Conservation (phyloP, 2,113 vertebrate genomes). For the Passer montanus region DNA sequence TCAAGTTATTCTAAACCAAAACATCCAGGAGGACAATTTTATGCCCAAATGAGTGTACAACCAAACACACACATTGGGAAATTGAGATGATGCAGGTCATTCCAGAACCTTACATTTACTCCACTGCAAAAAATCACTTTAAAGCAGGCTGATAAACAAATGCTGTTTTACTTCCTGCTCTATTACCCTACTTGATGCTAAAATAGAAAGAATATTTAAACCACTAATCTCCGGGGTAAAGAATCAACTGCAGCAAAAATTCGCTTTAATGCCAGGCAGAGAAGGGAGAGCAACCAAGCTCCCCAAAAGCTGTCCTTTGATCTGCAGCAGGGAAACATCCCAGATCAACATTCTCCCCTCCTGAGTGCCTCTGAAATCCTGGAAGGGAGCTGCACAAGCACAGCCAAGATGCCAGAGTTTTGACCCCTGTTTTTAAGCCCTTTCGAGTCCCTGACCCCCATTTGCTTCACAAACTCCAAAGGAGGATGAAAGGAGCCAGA, state of each 20-base stretch:
- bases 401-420: neutral
- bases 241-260: neutral
- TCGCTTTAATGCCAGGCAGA: neutral
- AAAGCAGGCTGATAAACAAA: conserved; percentile 1
- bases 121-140: neutral
- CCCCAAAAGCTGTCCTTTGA: conserved; percentile 11
- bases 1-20: neutral
- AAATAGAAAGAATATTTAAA: neutral
- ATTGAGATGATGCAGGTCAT: neutral
- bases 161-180: neutral
- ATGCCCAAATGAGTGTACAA: neutral
- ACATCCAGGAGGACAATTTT: neutral
- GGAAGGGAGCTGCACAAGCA: neutral
- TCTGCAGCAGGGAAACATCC: neutral
- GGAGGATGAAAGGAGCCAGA: neutral
- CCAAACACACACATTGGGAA: neutral
- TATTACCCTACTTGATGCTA: neutral
- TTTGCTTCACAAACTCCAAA: neutral
- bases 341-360: neutral
- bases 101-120: neutral
- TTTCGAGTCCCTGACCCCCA: neutral
- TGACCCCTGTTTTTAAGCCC: neutral
- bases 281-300: neutral
- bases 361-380: neutral
- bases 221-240: conserved; percentile 12